Evolutionary conservation across 2,888 invertebrate genomes (phyloP).

Genomic region (Orchesella flavescens): DNA sequence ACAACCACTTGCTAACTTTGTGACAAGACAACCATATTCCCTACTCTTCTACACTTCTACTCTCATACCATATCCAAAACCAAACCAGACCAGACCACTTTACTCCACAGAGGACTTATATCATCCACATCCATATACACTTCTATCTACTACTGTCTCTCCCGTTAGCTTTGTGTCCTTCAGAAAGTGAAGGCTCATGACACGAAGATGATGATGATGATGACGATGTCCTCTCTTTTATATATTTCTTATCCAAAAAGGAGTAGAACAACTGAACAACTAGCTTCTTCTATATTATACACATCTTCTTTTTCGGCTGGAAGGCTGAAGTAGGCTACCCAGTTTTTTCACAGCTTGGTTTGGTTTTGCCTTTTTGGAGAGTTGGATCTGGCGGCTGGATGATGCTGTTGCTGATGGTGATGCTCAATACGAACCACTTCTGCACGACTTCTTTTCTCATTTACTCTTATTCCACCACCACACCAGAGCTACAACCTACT

Average conservation of each 20-base stretch:
- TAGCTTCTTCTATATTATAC: too few species aligned
- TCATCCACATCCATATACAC: neutral
- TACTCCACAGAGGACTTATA: too few species aligned
- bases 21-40: slow-evolving; percentile 25
- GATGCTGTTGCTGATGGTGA: neutral
- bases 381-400: too few species aligned
- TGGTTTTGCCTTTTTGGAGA: neutral
- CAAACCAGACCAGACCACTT: too few species aligned
- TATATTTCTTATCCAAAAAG: neutral
- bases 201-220: neutral
- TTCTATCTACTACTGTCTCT: neutral
- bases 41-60: too few species aligned
- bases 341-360: neutral
- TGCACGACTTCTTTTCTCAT: slow-evolving; percentile 47
- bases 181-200: slow-evolving; percentile 16
- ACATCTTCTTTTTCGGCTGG: neutral
- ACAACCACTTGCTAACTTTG: slow-evolving; percentile 58
- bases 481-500: too few species aligned
- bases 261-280: too few species aligned
- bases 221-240: slow-evolving; percentile 25
- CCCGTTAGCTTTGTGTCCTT: slow-evolving; percentile 21
- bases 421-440: slow-evolving; percentile 32
- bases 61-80: too few species aligned
- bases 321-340: neutral
- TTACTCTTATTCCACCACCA: slow-evolving; percentile 31